Evolutionary conservation across 2,888 invertebrate species (phyloP), one percentile per base, ranked within the genome.

Genomic region (Sycophila texana): DNA sequence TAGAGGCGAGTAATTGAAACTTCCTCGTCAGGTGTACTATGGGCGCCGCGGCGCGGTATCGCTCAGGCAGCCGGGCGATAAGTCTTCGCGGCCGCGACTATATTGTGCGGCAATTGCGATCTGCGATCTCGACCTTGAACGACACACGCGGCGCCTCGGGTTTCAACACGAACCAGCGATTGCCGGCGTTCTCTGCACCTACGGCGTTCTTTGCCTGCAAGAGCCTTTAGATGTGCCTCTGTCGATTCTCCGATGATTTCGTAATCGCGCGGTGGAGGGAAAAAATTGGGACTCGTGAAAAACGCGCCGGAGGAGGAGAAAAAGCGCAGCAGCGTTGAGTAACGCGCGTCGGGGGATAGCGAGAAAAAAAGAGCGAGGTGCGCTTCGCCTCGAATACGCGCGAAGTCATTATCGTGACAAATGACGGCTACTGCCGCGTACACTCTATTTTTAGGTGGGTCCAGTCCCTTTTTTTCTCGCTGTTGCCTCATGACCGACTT

Each of bases 61-160:
- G n/a, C n/a, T 53, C 53, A 3, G 55, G 55, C 55, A 13, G 58
- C 18, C 58, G 18, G 20, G 22, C 22, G 18, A 20, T 58, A 18
- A 58, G 18, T 58, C 20, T 13, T 18, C 18, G 58, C 58, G 18
- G 14, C 73, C 22, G 58, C 57, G 68, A 77, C 26, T 26, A 26
- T 26, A 26, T 26, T 26, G 60, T 70, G 78, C 82, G 76, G 82
- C 53, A 70, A 53, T 22, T 49, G 71, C 18, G 76, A 74, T 68
- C 63, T n/a, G 65, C 74, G 74, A 70, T 70, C 74, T 74, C 74
- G 79, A 74, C 79, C 79, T 79, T 79, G 79, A 79, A 70, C 53
- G 67, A 73, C 60, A 26, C 53, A 68, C 63, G 58, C 67, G 26
- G 68, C n/a, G 63, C 55, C 53, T 77, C 68, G 53, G 71, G 10